These are phyloP conservation scores for Tromatobia lineatoria DNA, from an alignment of 2,888 invertebrate species.

Conservation along the genomic window DNA sequence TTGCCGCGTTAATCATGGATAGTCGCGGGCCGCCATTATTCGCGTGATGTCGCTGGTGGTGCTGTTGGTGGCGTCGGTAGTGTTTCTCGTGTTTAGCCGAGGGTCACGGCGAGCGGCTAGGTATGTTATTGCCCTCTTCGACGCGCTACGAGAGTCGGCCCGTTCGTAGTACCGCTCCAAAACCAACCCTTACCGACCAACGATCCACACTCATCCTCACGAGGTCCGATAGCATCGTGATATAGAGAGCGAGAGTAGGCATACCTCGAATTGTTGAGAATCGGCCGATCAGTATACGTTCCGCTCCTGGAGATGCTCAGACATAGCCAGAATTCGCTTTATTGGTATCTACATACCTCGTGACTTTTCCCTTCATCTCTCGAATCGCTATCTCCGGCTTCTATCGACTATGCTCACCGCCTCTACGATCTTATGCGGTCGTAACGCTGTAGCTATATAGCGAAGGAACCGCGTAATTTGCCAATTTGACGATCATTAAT, in stretches of 20 bases:
- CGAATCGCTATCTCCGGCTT: constrained; percentile 19
- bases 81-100: constrained; percentile 30
- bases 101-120: constrained; percentile 67
- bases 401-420: constrained; percentile 5
- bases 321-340: constrained; percentile 79
- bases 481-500: background rate
- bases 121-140: constrained; percentile 81
- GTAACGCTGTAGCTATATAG: background rate
- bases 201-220: constrained; percentile 23
- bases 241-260: constrained; percentile 59
- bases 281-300: constrained; percentile 74
- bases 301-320: constrained; percentile 72
- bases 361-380: constrained; percentile 71
- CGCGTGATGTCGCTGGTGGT: constrained; percentile 70
- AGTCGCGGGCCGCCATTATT: constrained; percentile 81
- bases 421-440: background rate
- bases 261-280: constrained; percentile 82
- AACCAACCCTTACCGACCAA: constrained; percentile 76
- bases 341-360: constrained; percentile 82
- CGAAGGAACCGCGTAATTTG: background rate
- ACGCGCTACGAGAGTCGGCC: constrained; percentile 56
- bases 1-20: constrained; percentile 84
- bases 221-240: background rate
- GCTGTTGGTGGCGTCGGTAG: background rate
- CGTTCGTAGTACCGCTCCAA: constrained; percentile 50